Evolutionary conservation across 2,113 vertebrate genomes (phyloP).

Genomic region (Malurus elegans): DNA sequence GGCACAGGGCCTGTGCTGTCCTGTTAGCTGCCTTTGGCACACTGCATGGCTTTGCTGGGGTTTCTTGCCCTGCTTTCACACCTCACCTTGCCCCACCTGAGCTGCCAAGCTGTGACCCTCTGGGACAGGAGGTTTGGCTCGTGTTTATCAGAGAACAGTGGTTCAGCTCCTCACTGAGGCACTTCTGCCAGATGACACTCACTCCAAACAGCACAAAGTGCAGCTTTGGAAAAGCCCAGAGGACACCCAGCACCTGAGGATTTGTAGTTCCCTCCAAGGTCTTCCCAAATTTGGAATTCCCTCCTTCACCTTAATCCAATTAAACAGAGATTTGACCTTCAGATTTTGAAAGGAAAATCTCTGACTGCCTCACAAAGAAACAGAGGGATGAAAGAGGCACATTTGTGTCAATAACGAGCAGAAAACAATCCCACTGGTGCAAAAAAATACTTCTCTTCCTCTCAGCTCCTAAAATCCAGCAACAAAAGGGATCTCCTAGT

Average conservation of each 20-base stretch:
- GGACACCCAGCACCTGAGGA: background rate
- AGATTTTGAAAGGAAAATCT: conserved; percentile 34
- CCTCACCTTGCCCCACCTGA: background rate
- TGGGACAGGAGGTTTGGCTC: background rate
- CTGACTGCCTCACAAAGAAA: background rate
- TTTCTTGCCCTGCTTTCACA: background rate
- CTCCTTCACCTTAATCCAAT: background rate
- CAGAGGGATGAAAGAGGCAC: background rate
- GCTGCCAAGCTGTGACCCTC: background rate
- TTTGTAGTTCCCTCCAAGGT: background rate
- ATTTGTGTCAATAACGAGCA: conserved; percentile 44
- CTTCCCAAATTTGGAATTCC: background rate
- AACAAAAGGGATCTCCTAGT: conserved; percentile 50
- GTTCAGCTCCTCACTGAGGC: background rate
- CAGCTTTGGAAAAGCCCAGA: background rate
- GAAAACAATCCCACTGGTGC: background rate
- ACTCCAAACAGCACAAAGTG: background rate
- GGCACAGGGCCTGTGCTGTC: background rate
- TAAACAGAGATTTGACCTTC: conserved; percentile 41
- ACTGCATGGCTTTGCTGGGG: background rate
- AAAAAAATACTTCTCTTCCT: conserved; percentile 6
- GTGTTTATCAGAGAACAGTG: background rate
- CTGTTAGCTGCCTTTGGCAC: background rate
- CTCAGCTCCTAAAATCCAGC: background rate
- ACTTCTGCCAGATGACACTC: background rate